A percentile compares a stretch with the other conserved stretches of the same genome.
phyloP scores from a whole-genome alignment of 2,113 vertebrate species.

The Sphyrna mokarran region DNA sequence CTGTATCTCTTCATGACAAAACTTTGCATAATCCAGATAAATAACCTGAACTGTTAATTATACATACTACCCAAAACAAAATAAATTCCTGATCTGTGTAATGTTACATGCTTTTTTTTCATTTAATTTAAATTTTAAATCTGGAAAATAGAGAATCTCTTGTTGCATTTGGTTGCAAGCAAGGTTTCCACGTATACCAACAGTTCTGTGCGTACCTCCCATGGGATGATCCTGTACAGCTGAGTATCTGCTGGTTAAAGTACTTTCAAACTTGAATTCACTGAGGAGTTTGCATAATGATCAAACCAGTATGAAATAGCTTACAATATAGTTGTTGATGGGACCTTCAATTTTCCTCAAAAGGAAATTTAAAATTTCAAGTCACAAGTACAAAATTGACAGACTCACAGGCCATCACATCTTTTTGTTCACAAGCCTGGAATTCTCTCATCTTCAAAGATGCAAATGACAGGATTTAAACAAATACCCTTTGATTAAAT shows the following conservation, averaged over 20 bases:
- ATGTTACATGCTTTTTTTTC: background rate
- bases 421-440: background rate
- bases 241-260: background rate
- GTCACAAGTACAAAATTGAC: background rate
- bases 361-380: background rate
- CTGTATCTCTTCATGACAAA: background rate
- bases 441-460: background rate
- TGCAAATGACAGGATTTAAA: background rate
- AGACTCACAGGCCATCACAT: background rate
- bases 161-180: background rate
- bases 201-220: background rate
- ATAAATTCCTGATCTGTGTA: background rate
- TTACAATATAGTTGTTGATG: background rate
- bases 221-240: background rate
- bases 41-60: background rate
- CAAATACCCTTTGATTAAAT: background rate
- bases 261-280: background rate
- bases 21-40: background rate
- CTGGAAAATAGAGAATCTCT: background rate
- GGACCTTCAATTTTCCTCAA: background rate
- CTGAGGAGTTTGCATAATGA: background rate
- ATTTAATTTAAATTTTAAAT: background rate
- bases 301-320: background rate
- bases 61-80: background rate
- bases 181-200: background rate